Base-by-base conservation (phyloP, 1,140 invertebrate species). In the Panulirus ornatus region DNA sequence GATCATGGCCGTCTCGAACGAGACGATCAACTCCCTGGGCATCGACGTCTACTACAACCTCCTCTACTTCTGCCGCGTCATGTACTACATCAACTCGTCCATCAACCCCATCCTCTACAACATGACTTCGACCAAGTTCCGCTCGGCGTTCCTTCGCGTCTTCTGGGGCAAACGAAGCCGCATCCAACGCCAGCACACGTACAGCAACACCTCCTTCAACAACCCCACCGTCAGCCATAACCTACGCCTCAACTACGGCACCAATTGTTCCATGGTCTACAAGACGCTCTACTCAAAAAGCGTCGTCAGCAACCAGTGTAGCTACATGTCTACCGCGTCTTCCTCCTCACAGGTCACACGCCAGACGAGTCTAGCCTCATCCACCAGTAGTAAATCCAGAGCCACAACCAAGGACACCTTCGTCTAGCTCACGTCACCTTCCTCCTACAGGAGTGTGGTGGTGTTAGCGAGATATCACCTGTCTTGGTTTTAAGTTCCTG, bases 71-170 rank as follows among this genome's bases (percentile, higher is more conserved):
- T 97, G 96, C 92, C 95, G 97, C 73, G 95, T 98, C 40, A 97
- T 98, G 96, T 94, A 97, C 27, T 98, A 98, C 94, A 95, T 98
- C 30, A 98, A 98, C 93, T 98, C 97, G 6, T 97, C 97, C 38
- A 96, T 98, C 86, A 98, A 98, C 94, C 97, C 97, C 3, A 97
- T 98, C 92, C 95, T 98, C 22, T 98, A 98, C 94, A 97, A 97
- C 93, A 94, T 97, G n/a, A 97, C 97, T 96, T 98, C 97, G n/a
- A 97, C 97, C 0, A 98, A 98, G 94, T 98, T 98, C 94, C 95
- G 97, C 16, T 96, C 96, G 27, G 97, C 97, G 0, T 98, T 98
- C 92, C 58, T 47, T 14, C 78, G 79, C 30, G 88, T 89, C 44
- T 89, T 89, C 44, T 30, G 70, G 16, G 34, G 36, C 73, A 63